Base-by-base conservation (phyloP, 2,113 vertebrate genomes). In the Caranx melampygus region DNA sequence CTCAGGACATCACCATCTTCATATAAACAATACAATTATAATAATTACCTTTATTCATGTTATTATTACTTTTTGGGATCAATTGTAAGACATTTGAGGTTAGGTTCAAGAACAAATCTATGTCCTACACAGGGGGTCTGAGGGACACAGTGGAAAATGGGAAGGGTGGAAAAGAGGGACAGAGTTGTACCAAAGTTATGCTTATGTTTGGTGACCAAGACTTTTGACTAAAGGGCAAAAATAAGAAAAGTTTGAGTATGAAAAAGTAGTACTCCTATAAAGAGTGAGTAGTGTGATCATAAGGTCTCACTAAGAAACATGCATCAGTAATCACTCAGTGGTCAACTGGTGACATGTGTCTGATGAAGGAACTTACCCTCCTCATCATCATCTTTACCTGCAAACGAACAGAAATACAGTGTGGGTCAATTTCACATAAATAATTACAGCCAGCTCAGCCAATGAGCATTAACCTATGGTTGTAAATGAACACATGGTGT, bases 331-430 rank as follows among this genome's bases (percentile, higher is more conserved):
- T 76, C 73, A 83, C 10, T 5, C 35, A 11, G 45, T 52, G 37
- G 0, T 66, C 78, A 78, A 65, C 74, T 67, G 52, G 79, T 65
- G 72, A 64, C 6, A 42, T 34, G 51, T n/a, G 26, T 33, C 5
- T 12, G 57, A 81, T 8, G 11, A 15, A 11, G 44, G 2, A 16
- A 92, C 93, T 93, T 59, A 93, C 93, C 92, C 64, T 92, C 89
- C 60, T 84, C 87, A 2, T 74, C 87, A 2, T 74, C 83, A 6
- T 83, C 85, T 12, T 0, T 14, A 44, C 87, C 93, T 94, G 76
- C 37, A 91, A 84, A 54, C 8, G 83, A 69, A 79, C 14, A 90
- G 12, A 90, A 72, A 82, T 26, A 26, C 3, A 40, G 34, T 0
- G 7, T 42, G 40, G 6, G 21, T 63, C 10, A 89, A 77, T 34